A percentile compares a stretch with the other conserved stretches of the same genome.
Evolutionary conservation across 2,888 invertebrate genomes (phyloP).

Genomic region (Drosophila colorata): DNA sequence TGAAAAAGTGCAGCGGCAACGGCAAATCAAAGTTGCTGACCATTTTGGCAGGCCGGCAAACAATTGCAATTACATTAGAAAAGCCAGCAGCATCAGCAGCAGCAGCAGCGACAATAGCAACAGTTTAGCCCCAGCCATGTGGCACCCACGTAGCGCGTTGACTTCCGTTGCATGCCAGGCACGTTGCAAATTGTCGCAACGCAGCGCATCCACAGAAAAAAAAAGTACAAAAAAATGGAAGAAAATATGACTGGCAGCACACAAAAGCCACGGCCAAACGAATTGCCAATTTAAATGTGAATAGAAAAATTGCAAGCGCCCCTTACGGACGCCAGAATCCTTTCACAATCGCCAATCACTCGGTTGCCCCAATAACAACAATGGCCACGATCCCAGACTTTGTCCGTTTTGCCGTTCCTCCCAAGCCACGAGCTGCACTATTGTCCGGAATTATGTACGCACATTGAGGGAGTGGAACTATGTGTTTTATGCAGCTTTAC

Average conservation of each 20-base stretch:
- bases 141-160: conserved; percentile 69
- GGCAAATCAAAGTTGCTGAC: conserved; percentile 60
- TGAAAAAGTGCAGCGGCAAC: conserved; percentile 44
- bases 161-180: conserved; percentile 78
- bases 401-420: background rate
- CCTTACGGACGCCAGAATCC: conserved; percentile 29
- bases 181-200: conserved; percentile 77
- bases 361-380: conserved; percentile 44
- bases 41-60: conserved; percentile 65
- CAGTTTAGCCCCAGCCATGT: conserved; percentile 47
- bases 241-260: conserved; percentile 15
- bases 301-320: conserved; percentile 76
- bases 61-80: conserved; percentile 80
- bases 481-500: background rate
- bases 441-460: background rate
- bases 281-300: conserved; percentile 79
- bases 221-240: background rate
- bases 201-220: conserved; percentile 54
- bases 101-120: conserved; percentile 34
- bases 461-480: background rate
- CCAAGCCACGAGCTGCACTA: conserved; percentile 1
- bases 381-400: conserved; percentile 25
- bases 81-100: conserved; percentile 34
- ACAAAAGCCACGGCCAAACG: conserved; percentile 72
- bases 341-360: conserved; percentile 78